Conservation (phyloP, 1,140 invertebrate species). For the Gryon sp. region DNA sequence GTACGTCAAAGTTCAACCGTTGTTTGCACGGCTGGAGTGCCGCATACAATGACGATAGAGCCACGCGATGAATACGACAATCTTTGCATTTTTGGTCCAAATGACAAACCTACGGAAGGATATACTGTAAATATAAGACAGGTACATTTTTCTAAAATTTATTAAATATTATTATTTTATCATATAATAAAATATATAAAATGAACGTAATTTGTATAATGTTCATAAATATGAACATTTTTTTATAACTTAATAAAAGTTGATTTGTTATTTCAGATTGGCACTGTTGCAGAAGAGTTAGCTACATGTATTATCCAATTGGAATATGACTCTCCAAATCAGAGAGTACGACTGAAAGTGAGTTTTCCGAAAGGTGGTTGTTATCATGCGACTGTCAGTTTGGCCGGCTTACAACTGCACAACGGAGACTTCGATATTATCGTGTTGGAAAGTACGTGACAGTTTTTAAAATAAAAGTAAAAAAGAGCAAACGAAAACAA, state of each 20-base stretch:
- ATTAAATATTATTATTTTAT: no score
- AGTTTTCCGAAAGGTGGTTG: slow-evolving; percentile 86
- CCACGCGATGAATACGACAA: slow-evolving; percentile 94
- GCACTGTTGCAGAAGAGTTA: slow-evolving; percentile 75
- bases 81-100: slow-evolving; percentile 84
- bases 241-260: slow-evolving; percentile 1
- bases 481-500: neutral
- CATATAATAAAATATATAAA: no score
- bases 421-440: slow-evolving; percentile 97
- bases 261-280: slow-evolving; percentile 76
- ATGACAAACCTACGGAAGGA: slow-evolving; percentile 85
- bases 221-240: neutral
- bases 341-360: slow-evolving; percentile 84
- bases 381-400: slow-evolving; percentile 90
- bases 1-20: slow-evolving; percentile 92
- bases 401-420: slow-evolving; percentile 87
- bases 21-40: slow-evolving; percentile 87
- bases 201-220: neutral
- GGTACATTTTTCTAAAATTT: no score
- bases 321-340: slow-evolving; percentile 83
- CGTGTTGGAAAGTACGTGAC: slow-evolving; percentile 87
- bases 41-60: slow-evolving; percentile 91
- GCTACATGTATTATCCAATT: slow-evolving; percentile 82
- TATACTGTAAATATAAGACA: slow-evolving; percentile 77
- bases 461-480: slow-evolving; percentile 5